Conservation (phyloP, 1,140 invertebrate species). For the Drosophila paulistorum region DNA sequence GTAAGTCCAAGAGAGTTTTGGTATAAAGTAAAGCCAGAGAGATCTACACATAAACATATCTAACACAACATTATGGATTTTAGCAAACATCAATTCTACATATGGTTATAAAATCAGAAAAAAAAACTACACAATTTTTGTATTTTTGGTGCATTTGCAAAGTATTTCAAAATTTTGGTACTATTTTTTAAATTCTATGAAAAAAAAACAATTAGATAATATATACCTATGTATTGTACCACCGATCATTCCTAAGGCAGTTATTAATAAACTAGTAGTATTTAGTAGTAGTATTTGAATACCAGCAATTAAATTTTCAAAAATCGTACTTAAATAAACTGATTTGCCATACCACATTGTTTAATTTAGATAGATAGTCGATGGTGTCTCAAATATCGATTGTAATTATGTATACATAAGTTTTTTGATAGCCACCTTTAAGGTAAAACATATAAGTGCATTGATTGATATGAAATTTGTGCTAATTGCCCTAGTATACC, state of each 20-base stretch:
- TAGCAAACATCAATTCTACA: too few species aligned
- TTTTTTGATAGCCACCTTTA: background rate
- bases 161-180: too few species aligned
- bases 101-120: too few species aligned
- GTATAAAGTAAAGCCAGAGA: conserved; percentile 14
- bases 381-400: background rate
- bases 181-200: too few species aligned
- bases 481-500: background rate
- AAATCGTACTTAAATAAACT: background rate
- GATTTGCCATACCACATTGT: background rate
- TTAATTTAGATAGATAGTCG: background rate
- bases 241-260: conserved; percentile 5
- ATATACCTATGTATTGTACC: background rate
- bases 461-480: conserved; percentile 5
- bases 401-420: background rate
- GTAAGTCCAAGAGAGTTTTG: conserved; percentile 9
- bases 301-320: background rate
- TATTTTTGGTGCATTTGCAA: background rate
- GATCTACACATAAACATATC: background rate
- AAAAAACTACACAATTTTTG: background rate
- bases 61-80: background rate
- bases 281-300: background rate
- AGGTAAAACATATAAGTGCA: conserved; percentile 3
- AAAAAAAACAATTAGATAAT: background rate
- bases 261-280: background rate